These are phyloP conservation scores for Pandemis corylana DNA, from an alignment of 2,888 invertebrate species.

Conservation along the genomic window DNA sequence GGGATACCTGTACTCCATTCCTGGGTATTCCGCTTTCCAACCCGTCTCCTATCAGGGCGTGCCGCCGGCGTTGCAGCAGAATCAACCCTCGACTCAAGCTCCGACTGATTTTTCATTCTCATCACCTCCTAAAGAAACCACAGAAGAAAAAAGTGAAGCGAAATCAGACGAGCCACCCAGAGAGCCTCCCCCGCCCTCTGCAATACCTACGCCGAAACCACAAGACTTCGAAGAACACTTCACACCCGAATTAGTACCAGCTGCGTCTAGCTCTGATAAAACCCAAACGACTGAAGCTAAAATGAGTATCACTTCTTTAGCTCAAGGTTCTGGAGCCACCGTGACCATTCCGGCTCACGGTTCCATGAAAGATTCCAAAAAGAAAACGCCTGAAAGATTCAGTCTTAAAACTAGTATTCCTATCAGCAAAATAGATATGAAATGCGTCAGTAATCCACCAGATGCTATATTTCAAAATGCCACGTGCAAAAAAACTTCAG, in stretches of 20 bases:
- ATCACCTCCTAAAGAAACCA: slow-evolving; percentile 50
- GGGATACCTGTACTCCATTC: slow-evolving; percentile 74
- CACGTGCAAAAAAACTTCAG: slow-evolving; percentile 50
- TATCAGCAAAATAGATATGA: slow-evolving; percentile 79
- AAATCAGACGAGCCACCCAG: slow-evolving; percentile 48
- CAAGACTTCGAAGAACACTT: slow-evolving; percentile 77
- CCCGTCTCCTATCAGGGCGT: slow-evolving; percentile 67
- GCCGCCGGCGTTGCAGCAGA: slow-evolving; percentile 51
- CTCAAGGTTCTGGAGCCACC: slow-evolving; percentile 69
- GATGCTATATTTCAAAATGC: slow-evolving; percentile 57
- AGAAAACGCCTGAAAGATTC: slow-evolving; percentile 70
- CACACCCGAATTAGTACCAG: slow-evolving; percentile 66
- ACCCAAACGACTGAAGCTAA: slow-evolving; percentile 59
- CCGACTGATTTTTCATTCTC: slow-evolving; percentile 57
- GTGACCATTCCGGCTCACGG: slow-evolving; percentile 58
- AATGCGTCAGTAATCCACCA: slow-evolving; percentile 66
- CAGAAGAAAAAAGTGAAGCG: slow-evolving; percentile 49
- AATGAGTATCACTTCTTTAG: slow-evolving; percentile 67
- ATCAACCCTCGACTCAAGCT: slow-evolving; percentile 51
- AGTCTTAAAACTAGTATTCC: slow-evolving; percentile 81
- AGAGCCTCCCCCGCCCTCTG: slow-evolving; percentile 16
- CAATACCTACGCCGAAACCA: slow-evolving; percentile 46
- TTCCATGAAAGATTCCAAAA: slow-evolving; percentile 62
- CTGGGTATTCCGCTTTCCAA: slow-evolving; percentile 80
- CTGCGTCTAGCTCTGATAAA: slow-evolving; percentile 55